Percentiles rank a stretch among this genome's conserved stretches.
Conservation (phyloP, 2,113 vertebrate species). For the Lonchura striata region DNA sequence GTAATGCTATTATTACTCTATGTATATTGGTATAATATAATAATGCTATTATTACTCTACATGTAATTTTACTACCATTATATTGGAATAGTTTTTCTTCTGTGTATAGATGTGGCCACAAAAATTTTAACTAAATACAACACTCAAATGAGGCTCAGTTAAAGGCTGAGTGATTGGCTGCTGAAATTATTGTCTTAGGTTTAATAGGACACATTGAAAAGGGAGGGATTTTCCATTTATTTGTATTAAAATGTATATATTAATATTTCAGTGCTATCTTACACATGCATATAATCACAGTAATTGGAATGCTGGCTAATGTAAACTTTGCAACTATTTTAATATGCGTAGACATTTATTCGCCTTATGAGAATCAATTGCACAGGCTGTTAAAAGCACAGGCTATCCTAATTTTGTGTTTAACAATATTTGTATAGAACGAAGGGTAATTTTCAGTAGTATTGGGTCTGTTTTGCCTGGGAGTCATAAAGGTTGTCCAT, state of each 20-base stretch:
- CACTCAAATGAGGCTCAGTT: not conserved
- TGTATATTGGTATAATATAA: not conserved
- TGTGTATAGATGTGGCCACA: not conserved
- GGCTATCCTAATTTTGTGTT: not conserved
- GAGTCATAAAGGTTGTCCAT: not conserved
- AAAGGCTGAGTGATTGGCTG: not conserved
- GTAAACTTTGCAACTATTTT: not conserved
- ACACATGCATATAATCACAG: not conserved
- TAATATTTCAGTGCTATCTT: not conserved
- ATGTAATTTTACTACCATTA: not conserved
- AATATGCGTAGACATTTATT: not conserved
- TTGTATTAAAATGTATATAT: not conserved
- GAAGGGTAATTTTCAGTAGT: not conserved
- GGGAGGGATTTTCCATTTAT: not conserved
- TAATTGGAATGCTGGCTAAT: not conserved
- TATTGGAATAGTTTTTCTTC: not conserved
- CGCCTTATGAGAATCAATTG: not conserved
- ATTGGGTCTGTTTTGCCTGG: not conserved
- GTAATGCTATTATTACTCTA: not conserved
- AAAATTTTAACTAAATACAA: not conserved
- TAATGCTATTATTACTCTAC: not conserved
- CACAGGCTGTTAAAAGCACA: not conserved
- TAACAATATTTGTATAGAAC: not conserved
- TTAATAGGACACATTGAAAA: not conserved
- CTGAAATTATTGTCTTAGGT: not conserved